Base-by-base conservation (phyloP, 2,888 invertebrate genomes). In the Limenitis camilla region DNA sequence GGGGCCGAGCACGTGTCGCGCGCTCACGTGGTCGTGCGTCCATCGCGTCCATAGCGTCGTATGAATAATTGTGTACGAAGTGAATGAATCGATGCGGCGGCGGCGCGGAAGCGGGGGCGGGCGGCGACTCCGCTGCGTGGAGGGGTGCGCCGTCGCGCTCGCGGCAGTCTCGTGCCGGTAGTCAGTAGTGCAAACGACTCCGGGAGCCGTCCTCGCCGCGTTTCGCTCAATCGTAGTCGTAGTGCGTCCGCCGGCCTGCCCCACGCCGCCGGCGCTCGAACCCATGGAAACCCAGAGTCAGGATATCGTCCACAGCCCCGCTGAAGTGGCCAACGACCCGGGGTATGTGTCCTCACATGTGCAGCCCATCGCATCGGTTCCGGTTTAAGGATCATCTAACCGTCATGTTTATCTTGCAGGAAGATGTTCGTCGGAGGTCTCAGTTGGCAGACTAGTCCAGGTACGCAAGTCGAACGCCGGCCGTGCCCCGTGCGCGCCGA, bases 401-500 rank as follows among this genome's bases (percentile, higher is more conserved):
- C 72, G 69, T 69, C 75, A 80, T 87, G 89, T 90, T 90, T 91
- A 88, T 85, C 72, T 95, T 96, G 74, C 93, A 98, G 98, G 91
- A 99, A 99, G 95, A 99, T 99, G 98, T 99, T 99, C 93, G 97
- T 99, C 90, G 99, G 99, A 81, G 99, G 99, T 80, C 93, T 99
- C 84, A 98, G 98, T 91, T 99, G 98, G 98, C 98, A 98, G 91
- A 99, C 98, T 81, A 98, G 97, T 91, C 97, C 98, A 94, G 98
- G 98, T 98, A 92, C 81, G 84, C 82, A 74, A 72, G 72, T 71
- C 76, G 71, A 76, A 74, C 74, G 74, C 75, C 75, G 71, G 69
- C 67, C 69, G 50, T 51, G 70, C 70, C 65, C 74, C 67, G 69
- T 66, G 69, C 69, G 69, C 66, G 53, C 63, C 66, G 65, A 66